Base-by-base conservation (phyloP, 2,888 invertebrate genomes). In the Pherbina coryleti region DNA sequence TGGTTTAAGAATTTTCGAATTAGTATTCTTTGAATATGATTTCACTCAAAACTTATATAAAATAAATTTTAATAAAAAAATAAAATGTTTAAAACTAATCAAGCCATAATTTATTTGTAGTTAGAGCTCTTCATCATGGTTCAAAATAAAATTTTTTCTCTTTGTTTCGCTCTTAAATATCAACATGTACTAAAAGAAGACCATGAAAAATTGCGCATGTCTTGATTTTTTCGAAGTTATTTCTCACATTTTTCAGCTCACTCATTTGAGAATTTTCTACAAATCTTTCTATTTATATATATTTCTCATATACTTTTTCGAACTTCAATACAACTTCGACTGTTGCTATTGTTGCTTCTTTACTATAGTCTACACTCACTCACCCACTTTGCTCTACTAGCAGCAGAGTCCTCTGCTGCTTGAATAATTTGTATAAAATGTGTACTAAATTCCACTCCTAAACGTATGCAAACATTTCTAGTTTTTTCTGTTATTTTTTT, bases 381-480 rank as follows among this genome's bases (percentile, higher is more conserved):
- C 60, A 25, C 60, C 22, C 60, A 14, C 72, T 37, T n/a, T 14
- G n/a, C 57, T 17, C 34, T 49, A 11, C 22, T 37, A 28, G n/a
- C n/a, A n/a, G n/a, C 49, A 19, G 17, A 57, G n/a, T 57, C 53
- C 28, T 25, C 31, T 17, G 31, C 8, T 70, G 51, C 51, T 72
- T 55, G 14, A 31, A 31, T 53, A 57, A 28, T 28, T 64, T 51
- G 19, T 28, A 25, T 31, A 14, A 51, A 34, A 31, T 62, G 62
- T 51, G n/a, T 62, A 44, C 62, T 28, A 19, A 64, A 77, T 77
- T 71, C 28, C 22, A 28, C 25, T 53, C 60, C 77, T 72, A 75
- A 77, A 75, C 75, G 73, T 77, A 77, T 77, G 76, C 79, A 79
- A 77, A 74, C 34, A 69, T 53, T 64, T 77, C 28, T 57, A 11